phyloP scores from a whole-genome alignment of 2,113 vertebrate genomes.

The Psittacula cyanocephala region DNA sequence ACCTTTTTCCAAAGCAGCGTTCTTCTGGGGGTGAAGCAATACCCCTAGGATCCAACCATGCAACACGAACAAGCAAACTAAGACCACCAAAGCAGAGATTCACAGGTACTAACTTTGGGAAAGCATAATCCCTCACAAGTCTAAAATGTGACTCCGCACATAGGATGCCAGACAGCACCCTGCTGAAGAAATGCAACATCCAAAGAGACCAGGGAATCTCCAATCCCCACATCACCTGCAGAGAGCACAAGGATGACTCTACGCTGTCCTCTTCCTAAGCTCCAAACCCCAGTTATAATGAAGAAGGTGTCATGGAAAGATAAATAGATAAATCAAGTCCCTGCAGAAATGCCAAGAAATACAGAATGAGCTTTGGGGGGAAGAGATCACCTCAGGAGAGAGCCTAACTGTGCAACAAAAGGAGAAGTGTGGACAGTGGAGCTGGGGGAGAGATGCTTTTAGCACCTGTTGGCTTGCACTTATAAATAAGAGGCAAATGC shows the following conservation, averaged over 20 bases:
- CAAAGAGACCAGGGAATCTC: background rate
- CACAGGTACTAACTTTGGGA: background rate
- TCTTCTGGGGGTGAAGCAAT: accelerated
- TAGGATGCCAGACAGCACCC: background rate
- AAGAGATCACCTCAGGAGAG: background rate
- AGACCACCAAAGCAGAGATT: background rate
- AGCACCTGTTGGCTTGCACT: slow-evolving; percentile 32
- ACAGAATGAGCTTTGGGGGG: background rate
- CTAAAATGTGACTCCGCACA: accelerated
- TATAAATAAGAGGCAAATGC: background rate
- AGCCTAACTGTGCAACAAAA: background rate
- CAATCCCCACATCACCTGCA: background rate
- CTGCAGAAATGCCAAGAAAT: background rate
- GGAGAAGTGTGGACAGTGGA: background rate
- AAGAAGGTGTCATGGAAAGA: background rate
- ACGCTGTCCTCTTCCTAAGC: background rate
- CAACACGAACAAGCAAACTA: background rate
- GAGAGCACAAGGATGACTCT: background rate
- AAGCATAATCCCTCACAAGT: background rate
- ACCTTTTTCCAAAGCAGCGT: background rate
- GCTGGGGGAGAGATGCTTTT: background rate
- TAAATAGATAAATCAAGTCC: background rate
- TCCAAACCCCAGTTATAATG: background rate
- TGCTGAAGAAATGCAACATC: background rate
- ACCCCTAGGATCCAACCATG: background rate